A percentile compares a stretch with the other conserved stretches of the same genome.
Evolutionary conservation across 2,797 vertebrate genomes (phyloP).

Genomic region (Semotilus atromaculatus): DNA sequence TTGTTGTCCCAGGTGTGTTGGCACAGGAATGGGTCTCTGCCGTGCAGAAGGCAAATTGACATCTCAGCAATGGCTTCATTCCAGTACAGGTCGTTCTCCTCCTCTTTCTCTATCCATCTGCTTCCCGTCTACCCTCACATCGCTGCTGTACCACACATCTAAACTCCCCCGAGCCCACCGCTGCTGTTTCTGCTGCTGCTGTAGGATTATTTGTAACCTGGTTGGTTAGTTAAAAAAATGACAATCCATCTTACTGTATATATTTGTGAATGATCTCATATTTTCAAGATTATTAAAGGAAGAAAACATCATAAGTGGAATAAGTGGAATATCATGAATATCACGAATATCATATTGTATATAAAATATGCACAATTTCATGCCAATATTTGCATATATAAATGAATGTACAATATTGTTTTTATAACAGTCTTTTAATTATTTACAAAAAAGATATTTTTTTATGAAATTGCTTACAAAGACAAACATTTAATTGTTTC

Average conservation of each 20-base stretch:
- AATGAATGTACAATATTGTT: neutral
- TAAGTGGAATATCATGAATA: neutral
- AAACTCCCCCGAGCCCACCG: neutral
- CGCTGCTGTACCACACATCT: neutral
- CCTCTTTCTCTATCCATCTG: constrained; percentile 8
- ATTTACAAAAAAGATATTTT: neutral
- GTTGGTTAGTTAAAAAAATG: neutral
- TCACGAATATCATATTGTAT: neutral
- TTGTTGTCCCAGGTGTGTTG: constrained; percentile 42
- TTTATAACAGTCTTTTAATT: neutral
- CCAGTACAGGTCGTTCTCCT: constrained; percentile 60
- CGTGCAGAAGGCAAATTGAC: constrained; percentile 6
- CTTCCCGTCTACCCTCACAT: neutral
- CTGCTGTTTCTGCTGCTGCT: constrained; percentile 1
- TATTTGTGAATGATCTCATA: neutral
- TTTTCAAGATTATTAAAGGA: neutral
- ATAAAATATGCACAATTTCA: neutral
- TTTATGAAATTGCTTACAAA: neutral
- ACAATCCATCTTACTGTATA: neutral
- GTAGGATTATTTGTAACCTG: neutral
- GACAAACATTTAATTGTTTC: neutral
- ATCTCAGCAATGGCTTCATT: constrained; percentile 49
- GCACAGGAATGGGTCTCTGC: constrained; percentile 28
- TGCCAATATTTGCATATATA: neutral
- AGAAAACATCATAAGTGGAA: neutral